phyloP scores from a whole-genome alignment of 2,797 vertebrate species.

The Halcyon chelicuti region DNA sequence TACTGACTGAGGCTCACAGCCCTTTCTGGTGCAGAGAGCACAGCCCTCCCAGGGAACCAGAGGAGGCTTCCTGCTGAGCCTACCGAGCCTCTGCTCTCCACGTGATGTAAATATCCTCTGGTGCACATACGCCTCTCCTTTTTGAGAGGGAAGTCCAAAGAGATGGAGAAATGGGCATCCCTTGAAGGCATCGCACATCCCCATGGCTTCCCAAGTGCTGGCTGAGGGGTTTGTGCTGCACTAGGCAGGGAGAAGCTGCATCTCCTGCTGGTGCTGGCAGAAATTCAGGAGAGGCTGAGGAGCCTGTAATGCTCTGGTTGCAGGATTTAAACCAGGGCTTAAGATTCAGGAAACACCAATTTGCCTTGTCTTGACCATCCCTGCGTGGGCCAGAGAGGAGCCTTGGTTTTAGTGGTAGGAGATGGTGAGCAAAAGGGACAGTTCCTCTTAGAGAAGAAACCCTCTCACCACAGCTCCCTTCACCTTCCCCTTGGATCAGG shows the following conservation, averaged over 20 bases:
- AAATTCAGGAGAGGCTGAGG: neutral
- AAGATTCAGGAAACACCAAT: neutral
- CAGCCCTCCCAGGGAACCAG: fast-evolving
- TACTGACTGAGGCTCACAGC: neutral
- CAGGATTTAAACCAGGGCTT: neutral
- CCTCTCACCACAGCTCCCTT: neutral
- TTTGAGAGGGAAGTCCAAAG: neutral
- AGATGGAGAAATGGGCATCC: neutral
- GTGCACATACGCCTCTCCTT: neutral
- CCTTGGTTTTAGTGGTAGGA: neutral
- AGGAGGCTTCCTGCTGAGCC: neutral
- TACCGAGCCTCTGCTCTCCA: neutral
- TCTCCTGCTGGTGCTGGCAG: neutral
- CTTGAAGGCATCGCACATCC: fast-evolving
- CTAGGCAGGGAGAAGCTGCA: neutral
- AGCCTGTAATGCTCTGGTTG: neutral
- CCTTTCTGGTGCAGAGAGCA: neutral
- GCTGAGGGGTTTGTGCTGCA: neutral
- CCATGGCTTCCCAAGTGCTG: neutral
- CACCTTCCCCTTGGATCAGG: neutral
- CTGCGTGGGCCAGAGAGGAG: neutral
- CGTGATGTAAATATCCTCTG: neutral
- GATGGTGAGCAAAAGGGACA: neutral
- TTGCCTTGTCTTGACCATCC: neutral
- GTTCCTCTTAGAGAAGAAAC: neutral